phyloP scores from a whole-genome alignment of 1,140 invertebrate species.

The Panonychus citri region DNA sequence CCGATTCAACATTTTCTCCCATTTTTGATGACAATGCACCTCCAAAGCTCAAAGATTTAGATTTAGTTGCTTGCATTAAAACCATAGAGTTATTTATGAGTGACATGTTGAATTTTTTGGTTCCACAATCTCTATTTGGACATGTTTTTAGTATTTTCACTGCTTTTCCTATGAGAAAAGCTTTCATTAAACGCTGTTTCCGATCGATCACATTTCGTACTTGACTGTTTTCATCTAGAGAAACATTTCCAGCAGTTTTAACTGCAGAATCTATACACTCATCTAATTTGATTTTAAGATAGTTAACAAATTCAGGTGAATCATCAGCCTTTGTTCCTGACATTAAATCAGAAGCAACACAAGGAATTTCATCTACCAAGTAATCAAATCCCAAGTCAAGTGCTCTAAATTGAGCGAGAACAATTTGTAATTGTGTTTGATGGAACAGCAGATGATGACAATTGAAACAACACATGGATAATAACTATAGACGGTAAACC shows the following conservation, averaged over 20 bases:
- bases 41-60: neutral
- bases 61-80: conserved; percentile 1
- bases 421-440: conserved; percentile 20
- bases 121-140: conserved; percentile 19
- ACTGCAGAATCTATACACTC: neutral
- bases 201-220: conserved; percentile 17
- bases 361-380: conserved; percentile 38
- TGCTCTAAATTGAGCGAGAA: conserved; percentile 46
- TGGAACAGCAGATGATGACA: conserved; percentile 24
- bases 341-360: conserved; percentile 18
- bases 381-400: conserved; percentile 46
- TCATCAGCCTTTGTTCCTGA: neutral
- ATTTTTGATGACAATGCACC: neutral
- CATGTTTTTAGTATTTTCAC: conserved; percentile 15
- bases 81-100: conserved; percentile 9
- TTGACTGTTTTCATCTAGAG: neutral
- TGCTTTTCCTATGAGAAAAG: conserved; percentile 15
- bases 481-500: too few species aligned
- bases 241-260: neutral
- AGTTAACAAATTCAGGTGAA: neutral
- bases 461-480: conserved; percentile 31
- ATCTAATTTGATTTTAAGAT: neutral
- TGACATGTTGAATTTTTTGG: conserved; percentile 4
- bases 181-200: conserved; percentile 14
- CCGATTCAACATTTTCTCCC: conserved; percentile 12